A percentile compares a stretch with the other conserved stretches of the same genome.
phyloP scores from a whole-genome alignment of 2,113 vertebrate genomes.

The Embiotoca jacksoni region DNA sequence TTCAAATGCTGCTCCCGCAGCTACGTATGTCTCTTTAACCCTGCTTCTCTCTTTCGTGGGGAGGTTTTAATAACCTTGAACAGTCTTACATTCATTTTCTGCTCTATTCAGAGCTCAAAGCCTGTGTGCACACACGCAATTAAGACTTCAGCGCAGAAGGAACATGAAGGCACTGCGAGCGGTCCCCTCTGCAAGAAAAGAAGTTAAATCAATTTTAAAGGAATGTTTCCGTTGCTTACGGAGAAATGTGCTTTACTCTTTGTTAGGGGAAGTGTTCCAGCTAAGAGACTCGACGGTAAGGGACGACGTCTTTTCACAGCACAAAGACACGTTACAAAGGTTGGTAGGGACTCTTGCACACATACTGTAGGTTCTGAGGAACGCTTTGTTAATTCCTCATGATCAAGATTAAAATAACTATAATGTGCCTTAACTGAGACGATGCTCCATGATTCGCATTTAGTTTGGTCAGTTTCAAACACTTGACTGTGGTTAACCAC shows the following conservation, averaged over 20 bases:
- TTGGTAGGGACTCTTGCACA: neutral
- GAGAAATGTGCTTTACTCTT: constrained; percentile 5
- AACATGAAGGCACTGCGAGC: constrained; percentile 29
- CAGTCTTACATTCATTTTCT: constrained; percentile 10
- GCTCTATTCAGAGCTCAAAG: constrained; percentile 25
- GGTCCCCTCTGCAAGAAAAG: neutral
- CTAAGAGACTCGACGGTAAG: constrained; percentile 12
- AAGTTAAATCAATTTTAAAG: constrained; percentile 39
- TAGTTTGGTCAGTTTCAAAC: constrained; percentile 21
- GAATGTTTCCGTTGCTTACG: constrained; percentile 11
- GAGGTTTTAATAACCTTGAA: constrained; percentile 65
- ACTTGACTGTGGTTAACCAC: constrained; percentile 49
- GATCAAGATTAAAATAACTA: constrained; percentile 4
- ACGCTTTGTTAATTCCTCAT: constrained; percentile 1
- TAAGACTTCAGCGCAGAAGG: constrained; percentile 47
- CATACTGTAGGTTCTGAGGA: neutral
- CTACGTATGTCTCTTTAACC: constrained; percentile 3
- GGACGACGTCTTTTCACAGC: neutral
- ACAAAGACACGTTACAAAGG: constrained; percentile 11
- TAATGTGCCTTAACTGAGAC: neutral
- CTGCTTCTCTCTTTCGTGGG: constrained; percentile 22
- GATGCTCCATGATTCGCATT: constrained; percentile 7
- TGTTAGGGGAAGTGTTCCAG: constrained; percentile 9
- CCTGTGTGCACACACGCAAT: constrained; percentile 52
- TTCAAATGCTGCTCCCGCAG: constrained; percentile 30